A percentile compares a stretch with the other conserved stretches of the same genome.
phyloP scores from a whole-genome alignment of 2,113 vertebrate genomes.

The Platysteira castanea region DNA sequence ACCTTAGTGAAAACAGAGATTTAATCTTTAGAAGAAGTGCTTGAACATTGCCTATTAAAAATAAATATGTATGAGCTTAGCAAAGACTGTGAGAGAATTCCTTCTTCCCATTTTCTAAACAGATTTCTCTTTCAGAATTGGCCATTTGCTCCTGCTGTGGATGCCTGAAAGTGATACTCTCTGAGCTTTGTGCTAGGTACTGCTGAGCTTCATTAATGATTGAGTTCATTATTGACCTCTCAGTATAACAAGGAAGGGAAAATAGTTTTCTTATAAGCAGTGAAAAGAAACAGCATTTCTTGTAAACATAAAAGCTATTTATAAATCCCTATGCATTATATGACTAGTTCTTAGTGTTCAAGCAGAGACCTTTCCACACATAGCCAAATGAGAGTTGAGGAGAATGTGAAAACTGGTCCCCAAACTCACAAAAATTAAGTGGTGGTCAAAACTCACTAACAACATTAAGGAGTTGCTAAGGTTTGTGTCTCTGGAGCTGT shows the following conservation, averaged over 20 bases:
- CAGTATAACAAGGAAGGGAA: not conserved
- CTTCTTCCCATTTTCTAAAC: not conserved
- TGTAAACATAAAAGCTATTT: not conserved
- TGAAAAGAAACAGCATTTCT: not conserved
- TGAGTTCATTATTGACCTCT: not conserved
- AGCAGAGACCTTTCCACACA: not conserved
- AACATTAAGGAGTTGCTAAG: not conserved
- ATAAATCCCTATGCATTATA: not conserved
- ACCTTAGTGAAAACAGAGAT: not conserved
- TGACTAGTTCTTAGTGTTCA: not conserved
- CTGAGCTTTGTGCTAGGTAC: not conserved
- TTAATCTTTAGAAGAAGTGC: not conserved
- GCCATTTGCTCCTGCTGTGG: not conserved
- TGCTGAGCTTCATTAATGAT: not conserved
- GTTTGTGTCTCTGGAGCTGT: not conserved
- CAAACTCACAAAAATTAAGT: not conserved
- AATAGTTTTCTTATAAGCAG: not conserved
- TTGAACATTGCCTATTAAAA: not conserved
- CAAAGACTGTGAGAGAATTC: not conserved
- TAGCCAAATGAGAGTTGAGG: not conserved
- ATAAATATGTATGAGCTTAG: not conserved
- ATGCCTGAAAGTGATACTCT: not conserved
- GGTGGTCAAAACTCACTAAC: not conserved
- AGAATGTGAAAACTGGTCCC: not conserved
- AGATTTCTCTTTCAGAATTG: not conserved